Percentiles rank a stretch among this genome's conserved stretches.
These are phyloP conservation scores for Zoanthus sociatus DNA, from an alignment of 92 coral and sea anemone species.

Conservation along the genomic window DNA sequence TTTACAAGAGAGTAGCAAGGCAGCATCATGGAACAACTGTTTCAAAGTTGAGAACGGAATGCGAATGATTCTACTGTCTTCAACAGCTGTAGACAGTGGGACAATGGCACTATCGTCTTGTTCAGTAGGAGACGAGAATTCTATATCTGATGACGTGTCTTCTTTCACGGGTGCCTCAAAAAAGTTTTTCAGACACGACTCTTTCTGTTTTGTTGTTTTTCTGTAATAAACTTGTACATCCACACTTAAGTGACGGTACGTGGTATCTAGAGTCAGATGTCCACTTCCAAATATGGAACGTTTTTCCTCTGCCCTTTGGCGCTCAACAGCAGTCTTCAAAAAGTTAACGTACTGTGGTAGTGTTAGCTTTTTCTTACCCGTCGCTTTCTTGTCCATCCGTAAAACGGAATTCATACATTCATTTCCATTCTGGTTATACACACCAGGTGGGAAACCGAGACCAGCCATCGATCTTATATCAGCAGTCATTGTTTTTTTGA, in stretches of 20 bases:
- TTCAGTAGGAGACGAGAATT: not conserved
- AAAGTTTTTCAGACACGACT: conserved; percentile 21
- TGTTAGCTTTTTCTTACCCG: conserved; percentile 37
- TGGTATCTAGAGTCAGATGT: conserved; percentile 5
- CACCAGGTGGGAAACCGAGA: conserved; percentile 62
- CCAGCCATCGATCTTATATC: conserved; percentile 57
- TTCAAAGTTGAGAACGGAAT: not conserved
- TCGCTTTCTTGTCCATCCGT: conserved; percentile 30
- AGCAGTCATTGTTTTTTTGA: conserved; percentile 52
- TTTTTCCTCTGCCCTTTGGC: conserved; percentile 58
- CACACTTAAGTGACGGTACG: not conserved
- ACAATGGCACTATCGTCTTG: not conserved
- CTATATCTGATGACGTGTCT: not conserved
- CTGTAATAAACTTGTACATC: conserved; percentile 43
- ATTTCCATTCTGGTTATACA: conserved; percentile 60
- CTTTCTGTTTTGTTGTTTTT: conserved; percentile 43
- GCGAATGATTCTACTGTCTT: conserved; percentile 45
- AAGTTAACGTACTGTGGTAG: conserved; percentile 39
- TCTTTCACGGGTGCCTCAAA: not conserved
- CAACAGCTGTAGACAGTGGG: conserved; percentile 42
- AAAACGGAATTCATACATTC: conserved; percentile 66
- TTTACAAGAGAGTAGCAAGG: conserved; percentile 6
- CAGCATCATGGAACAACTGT: not conserved
- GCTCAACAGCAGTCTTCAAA: conserved; percentile 35
- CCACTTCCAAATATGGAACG: conserved; percentile 53